Base-by-base conservation (phyloP, 2,888 invertebrate genomes). In the Altica lythri region DNA sequence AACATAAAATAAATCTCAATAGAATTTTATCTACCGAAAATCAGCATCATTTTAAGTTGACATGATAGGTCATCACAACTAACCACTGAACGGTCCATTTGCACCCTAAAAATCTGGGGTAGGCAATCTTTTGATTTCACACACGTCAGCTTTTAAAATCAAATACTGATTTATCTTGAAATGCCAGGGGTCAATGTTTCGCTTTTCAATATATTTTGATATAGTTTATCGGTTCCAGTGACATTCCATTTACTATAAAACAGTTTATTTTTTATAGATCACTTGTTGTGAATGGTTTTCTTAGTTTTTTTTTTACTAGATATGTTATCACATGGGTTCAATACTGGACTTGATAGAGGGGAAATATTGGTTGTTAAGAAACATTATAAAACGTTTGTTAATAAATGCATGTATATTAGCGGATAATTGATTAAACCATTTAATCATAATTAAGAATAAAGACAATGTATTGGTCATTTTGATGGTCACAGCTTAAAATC, bases 231-330 rank as follows among this genome's bases (percentile, higher is more conserved):
- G 59, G 53, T 52, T 50, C 45, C 53, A 50, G 54, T 67, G 67
- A 68, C 68, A 66, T 66, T 67, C 67, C 68, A 67, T 55, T 67
- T 65, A 62, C 58, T 56, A n/a, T n/a, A 44, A 57, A 69, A 68
- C 68, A 68, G 68, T 68, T 64, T 65, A 44, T 53, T 50, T 61
- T 63, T 58, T 59, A 30, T 52, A 57, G 51, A 55, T 57, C 50
- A 40, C 45, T 19, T 50, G 48, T 42, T 29, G 27, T 49, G 35
- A 53, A 55, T 51, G 53, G 48, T 29, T 57, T 57, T 57, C n/a
- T n/a, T 52, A 48, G 54, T 60, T 54, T 51, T 48, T 53, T 55
- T 48, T 53, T 32, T 16, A 34, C 27, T 55, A 55, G 42, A 47
- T 45, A 42, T 43, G 43, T 57, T 60, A 60, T 60, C 60, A 51